Evolutionary conservation across 1,140 invertebrate species (phyloP).

Genomic region (Cydia strobilella): DNA sequence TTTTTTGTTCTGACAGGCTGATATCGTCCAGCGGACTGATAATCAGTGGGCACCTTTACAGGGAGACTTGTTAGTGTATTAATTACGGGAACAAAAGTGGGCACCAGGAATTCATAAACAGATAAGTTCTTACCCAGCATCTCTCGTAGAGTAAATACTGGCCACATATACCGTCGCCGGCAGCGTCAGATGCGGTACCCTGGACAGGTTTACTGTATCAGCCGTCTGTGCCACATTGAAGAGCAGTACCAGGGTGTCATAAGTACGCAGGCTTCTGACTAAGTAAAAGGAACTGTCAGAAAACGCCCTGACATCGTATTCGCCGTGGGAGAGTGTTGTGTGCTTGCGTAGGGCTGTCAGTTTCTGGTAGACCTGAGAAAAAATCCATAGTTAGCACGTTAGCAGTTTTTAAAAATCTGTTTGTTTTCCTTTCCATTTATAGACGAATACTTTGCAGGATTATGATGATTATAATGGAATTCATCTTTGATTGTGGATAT

Average conservation of each 20-base stretch:
- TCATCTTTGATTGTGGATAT: too few relatives aligned
- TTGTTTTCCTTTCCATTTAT: too few relatives aligned
- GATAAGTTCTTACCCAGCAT: conserved; percentile 55
- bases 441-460: too few relatives aligned
- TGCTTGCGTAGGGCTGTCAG: conserved; percentile 59
- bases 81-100: too few relatives aligned
- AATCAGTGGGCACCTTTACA: too few relatives aligned
- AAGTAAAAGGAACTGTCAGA: conserved; percentile 55
- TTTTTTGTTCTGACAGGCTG: too few relatives aligned
- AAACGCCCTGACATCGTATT: conserved; percentile 63
- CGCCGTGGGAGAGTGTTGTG: conserved; percentile 62
- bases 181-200: conserved; percentile 51
- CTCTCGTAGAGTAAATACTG: conserved; percentile 60
- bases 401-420: too few relatives aligned
- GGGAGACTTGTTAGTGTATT: too few relatives aligned
- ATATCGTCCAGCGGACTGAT: too few relatives aligned
- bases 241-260: conserved; percentile 62
- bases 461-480: too few relatives aligned
- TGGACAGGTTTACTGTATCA: conserved; percentile 55
- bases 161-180: conserved; percentile 61
- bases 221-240: conserved; percentile 62
- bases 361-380: conserved; percentile 65
- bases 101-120: neutral
- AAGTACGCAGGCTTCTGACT: conserved; percentile 53
- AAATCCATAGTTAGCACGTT: neutral